These are phyloP conservation scores for Pherbina coryleti DNA, from an alignment of 2,888 invertebrate genomes.

Conservation along the genomic window DNA sequence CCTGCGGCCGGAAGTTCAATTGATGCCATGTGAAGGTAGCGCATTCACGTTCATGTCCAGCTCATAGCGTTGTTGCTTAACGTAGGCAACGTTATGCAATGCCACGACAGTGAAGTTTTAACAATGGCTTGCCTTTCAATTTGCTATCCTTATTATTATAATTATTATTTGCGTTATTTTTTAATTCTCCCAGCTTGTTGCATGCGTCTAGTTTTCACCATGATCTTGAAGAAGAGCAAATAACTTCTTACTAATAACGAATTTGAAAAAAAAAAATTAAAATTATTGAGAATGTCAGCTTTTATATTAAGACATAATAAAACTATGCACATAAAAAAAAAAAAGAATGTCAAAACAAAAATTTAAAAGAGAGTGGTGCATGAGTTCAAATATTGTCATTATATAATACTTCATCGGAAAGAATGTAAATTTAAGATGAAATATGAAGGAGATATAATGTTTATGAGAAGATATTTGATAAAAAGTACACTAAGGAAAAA, in stretches of 20 bases:
- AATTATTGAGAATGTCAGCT: too few relatives aligned
- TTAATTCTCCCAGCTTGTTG: not conserved
- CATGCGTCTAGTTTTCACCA: not conserved
- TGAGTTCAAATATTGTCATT: too few relatives aligned
- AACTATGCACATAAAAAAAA: too few relatives aligned
- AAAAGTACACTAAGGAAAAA: too few relatives aligned
- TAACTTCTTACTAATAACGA: not conserved
- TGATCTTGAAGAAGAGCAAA: not conserved
- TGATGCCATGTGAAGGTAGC: constrained; percentile 4
- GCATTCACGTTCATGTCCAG: not conserved
- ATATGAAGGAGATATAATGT: too few relatives aligned
- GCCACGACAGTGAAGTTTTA: not conserved
- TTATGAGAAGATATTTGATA: too few relatives aligned
- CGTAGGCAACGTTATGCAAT: not conserved
- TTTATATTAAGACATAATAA: too few relatives aligned
- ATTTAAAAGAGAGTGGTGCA: too few relatives aligned
- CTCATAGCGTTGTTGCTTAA: not conserved
- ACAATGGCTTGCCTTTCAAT: constrained; percentile 8
- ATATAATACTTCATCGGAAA: too few relatives aligned
- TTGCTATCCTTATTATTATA: not conserved
- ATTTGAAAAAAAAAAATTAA: not conserved
- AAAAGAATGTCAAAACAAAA: too few relatives aligned
- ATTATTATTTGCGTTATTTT: not conserved
- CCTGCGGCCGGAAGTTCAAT: constrained; percentile 22
- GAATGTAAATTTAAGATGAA: too few relatives aligned